Conservation (phyloP, 1,140 invertebrate species). For the Drosophila hydei region DNA sequence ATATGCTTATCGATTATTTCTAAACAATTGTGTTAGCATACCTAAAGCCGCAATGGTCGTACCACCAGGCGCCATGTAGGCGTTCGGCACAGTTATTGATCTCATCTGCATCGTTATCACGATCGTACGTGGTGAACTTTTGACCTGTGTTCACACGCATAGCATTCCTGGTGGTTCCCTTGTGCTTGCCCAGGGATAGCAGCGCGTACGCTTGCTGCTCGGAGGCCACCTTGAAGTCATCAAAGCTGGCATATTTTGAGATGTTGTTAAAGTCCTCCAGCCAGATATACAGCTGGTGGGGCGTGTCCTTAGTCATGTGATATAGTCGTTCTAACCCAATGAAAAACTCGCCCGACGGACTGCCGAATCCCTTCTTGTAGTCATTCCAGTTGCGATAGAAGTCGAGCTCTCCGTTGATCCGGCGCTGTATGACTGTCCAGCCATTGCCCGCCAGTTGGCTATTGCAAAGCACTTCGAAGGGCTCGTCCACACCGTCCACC, state of each 20-base stretch:
- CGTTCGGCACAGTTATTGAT: not conserved
- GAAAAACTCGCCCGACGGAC: constrained; percentile 10
- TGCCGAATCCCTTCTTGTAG: constrained; percentile 19
- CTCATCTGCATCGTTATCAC: constrained; percentile 1
- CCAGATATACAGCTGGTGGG: constrained; percentile 11
- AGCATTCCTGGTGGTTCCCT: not conserved
- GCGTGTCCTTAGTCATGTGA: constrained; percentile 7
- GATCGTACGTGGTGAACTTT: constrained; percentile 28
- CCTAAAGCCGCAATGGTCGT: constrained; percentile 3
- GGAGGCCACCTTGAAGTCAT: constrained; percentile 14
- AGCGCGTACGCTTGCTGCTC: constrained; percentile 7
- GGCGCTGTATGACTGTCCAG: constrained; percentile 35
- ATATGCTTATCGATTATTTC: no score
- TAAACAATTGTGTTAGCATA: not conserved
- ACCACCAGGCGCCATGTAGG: constrained; percentile 24
- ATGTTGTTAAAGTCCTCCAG: constrained; percentile 5
- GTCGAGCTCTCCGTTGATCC: constrained; percentile 15
- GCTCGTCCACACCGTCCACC: not conserved
- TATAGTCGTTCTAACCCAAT: constrained; percentile 27
- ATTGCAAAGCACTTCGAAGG: constrained; percentile 14
- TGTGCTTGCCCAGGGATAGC: not conserved
- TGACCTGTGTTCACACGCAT: not conserved
- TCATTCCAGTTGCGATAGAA: constrained; percentile 34
- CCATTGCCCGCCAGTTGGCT: constrained; percentile 8
- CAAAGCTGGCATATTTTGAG: constrained; percentile 5